Conservation (phyloP, 2,888 invertebrate genomes). For the Acanthosepion lycidas region DNA sequence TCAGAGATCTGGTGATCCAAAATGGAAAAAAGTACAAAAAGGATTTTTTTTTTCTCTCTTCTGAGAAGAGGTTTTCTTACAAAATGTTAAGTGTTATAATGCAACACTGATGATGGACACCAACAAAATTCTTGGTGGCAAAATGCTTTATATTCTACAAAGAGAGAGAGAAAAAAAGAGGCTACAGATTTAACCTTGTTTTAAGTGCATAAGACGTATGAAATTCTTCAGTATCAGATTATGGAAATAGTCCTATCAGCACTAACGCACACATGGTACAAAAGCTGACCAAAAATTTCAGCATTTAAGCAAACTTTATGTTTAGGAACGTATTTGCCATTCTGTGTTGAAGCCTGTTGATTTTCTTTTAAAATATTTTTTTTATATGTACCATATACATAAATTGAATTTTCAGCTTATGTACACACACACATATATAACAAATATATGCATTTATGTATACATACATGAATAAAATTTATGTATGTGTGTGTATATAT, state of each 20-base stretch:
- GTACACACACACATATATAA: neutral
- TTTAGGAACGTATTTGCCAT: neutral
- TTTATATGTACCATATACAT: neutral
- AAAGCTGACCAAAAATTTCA: neutral
- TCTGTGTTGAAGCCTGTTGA: neutral
- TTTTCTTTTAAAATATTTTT: neutral
- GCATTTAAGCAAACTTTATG: neutral
- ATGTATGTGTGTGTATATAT: neutral
- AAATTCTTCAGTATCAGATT: neutral
- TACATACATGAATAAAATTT: neutral
- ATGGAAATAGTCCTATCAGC: neutral
- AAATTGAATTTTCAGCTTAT: neutral
- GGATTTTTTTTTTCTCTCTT: neutral
- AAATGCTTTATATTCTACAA: neutral
- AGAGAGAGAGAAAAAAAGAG: neutral
- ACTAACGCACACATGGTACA: neutral
- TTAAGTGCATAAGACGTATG: neutral
- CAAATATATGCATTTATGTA: neutral
- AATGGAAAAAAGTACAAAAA: neutral
- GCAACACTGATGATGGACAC: neutral
- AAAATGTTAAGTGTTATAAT: neutral
- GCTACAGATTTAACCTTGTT: constrained; percentile 8
- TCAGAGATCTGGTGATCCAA: neutral
- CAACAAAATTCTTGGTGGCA: neutral
- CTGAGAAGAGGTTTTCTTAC: neutral